phyloP scores from a whole-genome alignment of 2,888 invertebrate genomes.

The Meteorus cinctellus region DNA sequence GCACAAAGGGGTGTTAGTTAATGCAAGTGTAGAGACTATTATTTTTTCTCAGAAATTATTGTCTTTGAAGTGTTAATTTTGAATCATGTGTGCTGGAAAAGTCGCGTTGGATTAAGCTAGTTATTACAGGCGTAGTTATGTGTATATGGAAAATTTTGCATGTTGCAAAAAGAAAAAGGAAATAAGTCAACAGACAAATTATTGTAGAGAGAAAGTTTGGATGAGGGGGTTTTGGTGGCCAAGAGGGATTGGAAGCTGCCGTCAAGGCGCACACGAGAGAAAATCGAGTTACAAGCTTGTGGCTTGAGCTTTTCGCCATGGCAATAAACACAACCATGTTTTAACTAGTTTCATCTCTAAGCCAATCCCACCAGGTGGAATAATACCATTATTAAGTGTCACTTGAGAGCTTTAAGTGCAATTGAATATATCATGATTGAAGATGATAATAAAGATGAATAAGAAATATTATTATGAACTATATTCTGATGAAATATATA shows the following conservation, averaged over 20 bases:
- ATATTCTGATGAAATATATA: background rate
- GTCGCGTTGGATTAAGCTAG: background rate
- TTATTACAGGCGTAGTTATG: background rate
- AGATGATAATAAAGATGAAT: background rate
- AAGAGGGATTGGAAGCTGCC: constrained; percentile 21
- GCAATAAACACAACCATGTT: constrained; percentile 39
- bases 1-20: background rate
- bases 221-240: background rate
- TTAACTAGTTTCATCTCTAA: constrained; percentile 35
- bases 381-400: constrained; percentile 29
- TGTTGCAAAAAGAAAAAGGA: constrained; percentile 6
- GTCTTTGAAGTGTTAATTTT: constrained; percentile 18
- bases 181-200: constrained; percentile 25
- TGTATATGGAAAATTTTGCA: background rate
- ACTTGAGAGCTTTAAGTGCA: constrained; percentile 6
- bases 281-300: constrained; percentile 38
- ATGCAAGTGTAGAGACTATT: background rate
- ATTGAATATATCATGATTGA: constrained; percentile 2
- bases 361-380: constrained; percentile 22
- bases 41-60: background rate
- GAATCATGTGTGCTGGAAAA: background rate
- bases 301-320: constrained; percentile 32
- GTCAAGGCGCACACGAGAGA: constrained; percentile 7
- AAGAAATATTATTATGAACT: background rate
- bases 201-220: constrained; percentile 24